Base-by-base conservation (phyloP, 2,797 vertebrate genomes). In the Hippoglossus hippoglossus region DNA sequence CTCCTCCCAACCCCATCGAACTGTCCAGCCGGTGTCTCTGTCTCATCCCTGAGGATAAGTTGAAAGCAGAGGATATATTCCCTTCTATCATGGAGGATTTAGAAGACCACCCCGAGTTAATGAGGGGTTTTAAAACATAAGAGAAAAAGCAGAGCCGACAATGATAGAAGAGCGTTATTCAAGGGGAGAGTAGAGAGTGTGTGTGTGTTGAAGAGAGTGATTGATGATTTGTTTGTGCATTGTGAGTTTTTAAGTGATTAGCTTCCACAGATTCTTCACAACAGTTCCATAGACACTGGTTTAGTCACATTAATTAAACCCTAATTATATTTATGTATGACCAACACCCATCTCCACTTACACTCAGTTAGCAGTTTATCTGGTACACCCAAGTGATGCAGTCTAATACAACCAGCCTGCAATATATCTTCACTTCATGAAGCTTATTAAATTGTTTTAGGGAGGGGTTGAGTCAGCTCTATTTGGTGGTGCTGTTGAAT, bases 71-170 rank as follows among this genome's bases (percentile, higher is more conserved):
- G 39, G 77, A 77, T 81, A 83, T 79, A 86, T 87, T 84, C 72
- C 54, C 21, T 63, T 73, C 76, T 39, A 85, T 87, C 77, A 73
- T 26, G 31, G 67, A 80, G 82, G 80, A 84, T 90, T 88, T 87
- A 87, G 67, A 60, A 69, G 52, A 71, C 80, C 57, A 63, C 85
- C 84, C 79, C 41, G 18, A 82, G 47, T 84, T 82, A 88, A 88
- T 85, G 77, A 83, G 77, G 64, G 75, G 71, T 81, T 79, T 87
- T 87, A 71, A 81, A 73, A 82, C 65, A 73, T 77, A 67, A 63
- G 71, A 77, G 77, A 77, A 71, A 28, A 81, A 75, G 70, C 60
- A 79, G 72, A 82, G 61, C 54, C 62, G 64, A 21, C 6, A 15
- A 57, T 75, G 63, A 73, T 34, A 58, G 68, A 75, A 12, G 36